Conservation (phyloP, 2,113 vertebrate species). For the Hippocampus mohnikei region DNA sequence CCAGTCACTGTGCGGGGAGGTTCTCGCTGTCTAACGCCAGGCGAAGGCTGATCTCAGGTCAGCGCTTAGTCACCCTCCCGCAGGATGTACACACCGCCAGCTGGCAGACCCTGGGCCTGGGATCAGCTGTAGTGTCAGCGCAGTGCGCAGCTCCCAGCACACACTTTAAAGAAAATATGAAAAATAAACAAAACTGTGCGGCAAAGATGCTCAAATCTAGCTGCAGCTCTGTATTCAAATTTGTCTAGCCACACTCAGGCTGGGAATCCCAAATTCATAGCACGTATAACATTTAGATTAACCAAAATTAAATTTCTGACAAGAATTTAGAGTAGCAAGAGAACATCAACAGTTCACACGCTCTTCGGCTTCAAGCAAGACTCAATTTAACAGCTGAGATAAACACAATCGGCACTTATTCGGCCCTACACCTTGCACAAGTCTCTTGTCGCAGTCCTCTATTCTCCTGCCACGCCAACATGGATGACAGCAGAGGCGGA, state of each 20-base stretch:
- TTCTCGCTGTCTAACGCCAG: constrained; percentile 75
- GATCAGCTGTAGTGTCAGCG: constrained; percentile 69
- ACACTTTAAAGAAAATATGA: constrained; percentile 79
- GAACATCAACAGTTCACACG: constrained; percentile 14
- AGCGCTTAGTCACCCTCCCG: constrained; percentile 73
- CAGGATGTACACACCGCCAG: constrained; percentile 71
- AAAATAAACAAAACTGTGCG: constrained; percentile 76
- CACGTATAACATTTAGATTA: constrained; percentile 8
- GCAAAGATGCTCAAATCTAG: constrained; percentile 61
- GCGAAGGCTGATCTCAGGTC: constrained; percentile 78
- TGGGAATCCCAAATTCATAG: constrained; percentile 32
- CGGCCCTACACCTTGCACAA: constrained; percentile 24
- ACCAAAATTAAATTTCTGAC: constrained; percentile 8
- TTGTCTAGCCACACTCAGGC: constrained; percentile 60
- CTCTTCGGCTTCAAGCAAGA: not conserved
- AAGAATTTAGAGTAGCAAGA: constrained; percentile 1
- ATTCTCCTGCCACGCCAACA: constrained; percentile 20
- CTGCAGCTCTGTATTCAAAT: constrained; percentile 49
- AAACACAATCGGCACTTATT: constrained; percentile 15
- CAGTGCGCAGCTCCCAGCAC: constrained; percentile 75
- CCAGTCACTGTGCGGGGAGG: constrained; percentile 61
- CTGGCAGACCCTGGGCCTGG: constrained; percentile 72
- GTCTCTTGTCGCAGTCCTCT: constrained; percentile 13
- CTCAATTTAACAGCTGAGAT: not conserved
- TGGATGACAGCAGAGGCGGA: constrained; percentile 30